phyloP scores from a whole-genome alignment of 2,888 invertebrate genomes.

The Adelognathus sp. region DNA sequence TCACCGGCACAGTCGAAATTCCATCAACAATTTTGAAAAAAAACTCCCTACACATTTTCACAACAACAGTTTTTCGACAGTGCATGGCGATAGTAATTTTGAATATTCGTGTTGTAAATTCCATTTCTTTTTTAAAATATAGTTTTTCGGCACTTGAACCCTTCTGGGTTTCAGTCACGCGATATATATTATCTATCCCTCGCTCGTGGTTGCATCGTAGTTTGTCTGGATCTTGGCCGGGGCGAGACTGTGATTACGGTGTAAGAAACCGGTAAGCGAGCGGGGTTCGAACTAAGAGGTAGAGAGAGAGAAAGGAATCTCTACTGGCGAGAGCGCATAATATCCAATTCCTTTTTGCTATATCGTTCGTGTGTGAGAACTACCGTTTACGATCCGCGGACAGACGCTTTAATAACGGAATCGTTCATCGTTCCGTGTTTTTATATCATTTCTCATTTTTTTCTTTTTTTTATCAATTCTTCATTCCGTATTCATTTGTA shows the following conservation, averaged over 20 bases:
- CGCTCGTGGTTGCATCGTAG: too few species aligned
- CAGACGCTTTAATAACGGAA: conserved; percentile 11
- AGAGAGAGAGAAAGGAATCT: not conserved
- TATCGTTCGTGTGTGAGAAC: not conserved
- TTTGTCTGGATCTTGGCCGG: too few species aligned
- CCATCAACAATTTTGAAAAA: too few species aligned
- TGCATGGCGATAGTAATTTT: too few species aligned
- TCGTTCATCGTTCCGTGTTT: not conserved
- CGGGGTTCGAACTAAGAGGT: not conserved
- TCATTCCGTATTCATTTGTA: not conserved
- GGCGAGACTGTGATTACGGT: conserved; percentile 4
- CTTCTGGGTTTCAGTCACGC: too few species aligned
- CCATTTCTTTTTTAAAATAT: too few species aligned
- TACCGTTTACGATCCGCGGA: not conserved
- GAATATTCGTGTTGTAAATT: too few species aligned
- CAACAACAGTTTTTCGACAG: too few species aligned
- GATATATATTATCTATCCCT: too few species aligned
- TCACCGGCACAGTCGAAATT: too few species aligned
- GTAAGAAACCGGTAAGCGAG: conserved; percentile 8
- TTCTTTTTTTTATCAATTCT: not conserved
- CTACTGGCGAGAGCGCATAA: conserved; percentile 12
- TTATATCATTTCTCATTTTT: not conserved
- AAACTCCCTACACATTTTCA: too few species aligned
- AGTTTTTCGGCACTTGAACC: too few species aligned
- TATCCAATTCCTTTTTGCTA: conserved; percentile 14